Base-by-base conservation (phyloP, 2,797 vertebrate species). In the Halcyon leucocephala region DNA sequence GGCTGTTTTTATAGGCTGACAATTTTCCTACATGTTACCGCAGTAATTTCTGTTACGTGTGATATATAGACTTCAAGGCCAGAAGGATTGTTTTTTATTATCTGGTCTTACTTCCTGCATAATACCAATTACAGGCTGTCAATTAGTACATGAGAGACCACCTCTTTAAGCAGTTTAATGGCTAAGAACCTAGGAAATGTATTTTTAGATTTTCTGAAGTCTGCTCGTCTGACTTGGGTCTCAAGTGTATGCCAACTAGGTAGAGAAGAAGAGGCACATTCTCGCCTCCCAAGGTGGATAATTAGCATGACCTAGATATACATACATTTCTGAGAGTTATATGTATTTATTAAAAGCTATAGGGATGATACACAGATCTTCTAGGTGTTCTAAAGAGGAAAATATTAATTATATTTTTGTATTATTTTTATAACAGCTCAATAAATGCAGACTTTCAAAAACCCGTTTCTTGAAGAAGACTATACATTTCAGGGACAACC, bases 181-280 rank as follows among this genome's bases (percentile, higher is more conserved):
- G 76, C 54, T 95, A 89, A 82, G 65, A 91, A 73, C 55, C 55
- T 66, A 88, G 39, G 52, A 95, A 88, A 95, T 78, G 9, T 95
- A 96, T 94, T 97, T 97, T 97, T 97, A 93, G 93, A 66, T 39
- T 86, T 83, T 92, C 74, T 93, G 85, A 92, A 81, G 70, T 52
- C 44, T 73, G 69, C 44, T 96, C 41, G 87, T 95, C 89, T 88
- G 58, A 58, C 71, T 95, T 74, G n/a, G 35, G 82, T 92, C 95
- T 93, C 95, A 48, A 65, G 96, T 87, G 93, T 93, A 96, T 64
- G 49, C 39, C 83, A 93, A 3, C 58, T 90, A 94, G 82, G 81
- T 94, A 91, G 64, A 88, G 51, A 72, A 84, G 33, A 55, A 79
- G 28, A 69, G 90, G 42, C 39, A 5, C 65, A 81, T 85, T 76